Evolutionary conservation across 2,888 invertebrate species (phyloP), one percentile per base, ranked within the genome.

Genomic region (Dromius quadrimaculatus): DNA sequence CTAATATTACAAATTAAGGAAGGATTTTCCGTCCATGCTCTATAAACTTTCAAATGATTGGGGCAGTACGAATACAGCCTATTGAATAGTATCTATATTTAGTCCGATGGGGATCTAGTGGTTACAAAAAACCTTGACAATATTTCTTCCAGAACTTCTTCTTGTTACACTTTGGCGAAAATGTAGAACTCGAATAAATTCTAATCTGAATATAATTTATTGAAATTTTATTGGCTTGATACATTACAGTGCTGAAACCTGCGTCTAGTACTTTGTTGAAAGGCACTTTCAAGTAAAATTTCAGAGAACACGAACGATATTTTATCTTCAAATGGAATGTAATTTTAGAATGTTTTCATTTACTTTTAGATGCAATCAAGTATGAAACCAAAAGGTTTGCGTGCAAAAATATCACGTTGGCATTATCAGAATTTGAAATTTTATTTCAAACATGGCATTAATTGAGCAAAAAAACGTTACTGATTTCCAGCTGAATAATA

Each of bases 321-420:
- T 28, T 54, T 54, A 54, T 54, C 50, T 54, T 15, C 47, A 22
- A 23, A 28, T 54, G 50, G 50, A 54, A 54, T 54, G 50, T 54
- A 54, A 54, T 54, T 54, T 54, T 54, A 54, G 50, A 54, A 54
- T 54, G 50, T 54, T 54, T 50, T 54, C 50, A 54, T 54, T 54
- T 54, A 28, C 50, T 54, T 54, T 54, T 28, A 23, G 50, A 54
- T 54, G 15, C 23, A 54, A 54, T 54, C 50, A 5, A 9, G 28
- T 23, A 15, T 23, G 28, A 28, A 54, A 54, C 32, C 59, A 34
- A 59, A 23, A 59, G 36, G 11, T n/a, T 59, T 15, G 59, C 59
- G 59, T 59, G 59, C 59, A 59, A 57, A 57, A 34, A 17, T 57
- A 57, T 57, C 32, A 57, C 57, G 57, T 22, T 22, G 47, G 20